Evolutionary conservation across 2,797 vertebrate genomes (phyloP), one percentile per base, ranked within the genome.

Genomic region (Melanotaenia nigrans): DNA sequence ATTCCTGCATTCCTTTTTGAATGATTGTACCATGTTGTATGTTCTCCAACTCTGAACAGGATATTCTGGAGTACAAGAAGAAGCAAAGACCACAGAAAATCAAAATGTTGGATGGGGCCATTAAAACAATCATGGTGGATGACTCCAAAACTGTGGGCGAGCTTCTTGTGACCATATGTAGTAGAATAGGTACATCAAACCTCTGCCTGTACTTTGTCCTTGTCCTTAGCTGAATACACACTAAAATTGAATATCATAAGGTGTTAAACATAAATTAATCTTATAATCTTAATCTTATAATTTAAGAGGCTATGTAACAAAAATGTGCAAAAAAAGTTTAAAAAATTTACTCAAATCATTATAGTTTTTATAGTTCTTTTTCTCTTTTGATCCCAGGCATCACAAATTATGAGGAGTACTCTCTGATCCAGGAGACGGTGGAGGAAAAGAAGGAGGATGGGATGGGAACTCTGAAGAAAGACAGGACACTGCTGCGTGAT

Each of bases 351-450:
- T 47, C 13, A 47, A n/a, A 32, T 56, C 25, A 2, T 58, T 30
- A 22, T 13, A 24, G 40, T 42, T 16, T 18, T 16, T 42, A 14
- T 42, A 1, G 14, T 18, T 18, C 9, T 12, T 64, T 20, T 4
- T 3, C 5, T 18, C 5, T 18, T 65, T 59, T 35, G 10, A 47
- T 55, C 58, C 36, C 88, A 99, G 98, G 98, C 80, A 99, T 99
- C 92, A 99, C 98, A 20, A 99, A 99, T 93, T 99, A 99, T 55
- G 98, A 99, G 89, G 98, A 99, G 81, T 99, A 99, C 86, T 99
- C 98, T 40, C 91, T 99, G 92, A 99, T 99, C 89, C 97, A 98
- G 89, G 98, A 99, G 68, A 93, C 86, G 1, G 89, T 94, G 0
- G 98, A 99, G 83, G 98, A 99, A 77, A 98, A 97, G 88, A 97